Percentiles rank a stretch among this genome's conserved stretches.
Conservation (phyloP, 2,888 invertebrate species). For the Coecobrya sp. region DNA sequence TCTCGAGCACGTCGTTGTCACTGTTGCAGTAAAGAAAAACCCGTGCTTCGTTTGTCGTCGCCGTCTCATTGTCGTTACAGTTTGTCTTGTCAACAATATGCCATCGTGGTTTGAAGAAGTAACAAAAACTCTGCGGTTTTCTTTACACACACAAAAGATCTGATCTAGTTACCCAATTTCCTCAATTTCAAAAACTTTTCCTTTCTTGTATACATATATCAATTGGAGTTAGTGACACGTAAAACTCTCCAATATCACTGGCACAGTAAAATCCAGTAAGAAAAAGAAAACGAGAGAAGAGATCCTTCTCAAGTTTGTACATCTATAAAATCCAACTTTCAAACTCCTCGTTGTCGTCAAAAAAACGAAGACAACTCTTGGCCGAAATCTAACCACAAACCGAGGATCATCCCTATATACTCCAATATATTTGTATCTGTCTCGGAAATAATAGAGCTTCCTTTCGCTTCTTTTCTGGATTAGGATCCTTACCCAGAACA, state of each 20-base stretch:
- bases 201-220: constrained; percentile 48
- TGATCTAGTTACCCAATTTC: constrained; percentile 79
- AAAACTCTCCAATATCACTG: not conserved
- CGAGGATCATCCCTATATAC: constrained; percentile 26
- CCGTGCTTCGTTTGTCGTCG: constrained; percentile 27
- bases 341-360: not conserved
- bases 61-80: constrained; percentile 53
- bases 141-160: constrained; percentile 45
- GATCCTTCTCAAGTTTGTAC: constrained; percentile 18
- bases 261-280: not conserved
- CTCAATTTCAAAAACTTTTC: constrained; percentile 67
- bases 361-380: constrained; percentile 4
- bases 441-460: constrained; percentile 35
- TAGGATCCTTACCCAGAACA: not conserved
- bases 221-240: constrained; percentile 41
- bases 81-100: constrained; percentile 44
- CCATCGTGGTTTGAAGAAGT: not conserved
- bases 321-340: constrained; percentile 35
- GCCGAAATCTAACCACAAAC: constrained; percentile 36
- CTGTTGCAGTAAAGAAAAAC: not conserved
- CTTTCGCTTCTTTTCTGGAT: not conserved
- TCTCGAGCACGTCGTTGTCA: constrained; percentile 32
- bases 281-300: not conserved
- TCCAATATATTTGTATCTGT: constrained; percentile 19
- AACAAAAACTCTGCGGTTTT: constrained; percentile 50